Conservation (phyloP, 1,140 invertebrate genomes). For the Aphis craccivora region DNA sequence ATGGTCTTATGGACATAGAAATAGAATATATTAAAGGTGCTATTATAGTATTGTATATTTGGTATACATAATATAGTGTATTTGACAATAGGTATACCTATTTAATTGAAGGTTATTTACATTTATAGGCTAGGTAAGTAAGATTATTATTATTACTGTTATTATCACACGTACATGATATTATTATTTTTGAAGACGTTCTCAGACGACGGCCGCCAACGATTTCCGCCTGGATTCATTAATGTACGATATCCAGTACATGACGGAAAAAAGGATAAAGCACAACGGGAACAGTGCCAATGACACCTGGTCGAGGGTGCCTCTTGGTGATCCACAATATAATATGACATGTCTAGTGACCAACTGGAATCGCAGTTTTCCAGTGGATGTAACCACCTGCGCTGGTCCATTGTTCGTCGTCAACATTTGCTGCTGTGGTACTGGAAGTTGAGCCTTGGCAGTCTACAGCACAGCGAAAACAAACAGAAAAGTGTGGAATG, state of each 20-base stretch:
- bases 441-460: background rate
- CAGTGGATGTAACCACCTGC: background rate
- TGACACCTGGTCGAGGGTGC: conserved; percentile 69
- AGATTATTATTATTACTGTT: background rate
- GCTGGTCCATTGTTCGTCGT: background rate
- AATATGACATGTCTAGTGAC: conserved; percentile 67
- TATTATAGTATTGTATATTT: no score
- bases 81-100: no score
- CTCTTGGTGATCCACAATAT: conserved; percentile 69
- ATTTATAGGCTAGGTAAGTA: no score
- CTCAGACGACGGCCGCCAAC: conserved; percentile 49
- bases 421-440: background rate
- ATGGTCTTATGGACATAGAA: no score
- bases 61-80: no score
- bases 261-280: conserved; percentile 72
- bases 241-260: conserved; percentile 76
- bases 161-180: background rate
- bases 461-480: background rate
- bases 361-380: conserved; percentile 63
- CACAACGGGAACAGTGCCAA: conserved; percentile 75
- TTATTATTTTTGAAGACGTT: background rate
- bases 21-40: no score
- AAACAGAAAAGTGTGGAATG: background rate
- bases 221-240: conserved; percentile 65
- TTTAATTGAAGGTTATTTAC: no score